Conservation (phyloP, 2,113 vertebrate genomes). For the Pluvialis apricaria region DNA sequence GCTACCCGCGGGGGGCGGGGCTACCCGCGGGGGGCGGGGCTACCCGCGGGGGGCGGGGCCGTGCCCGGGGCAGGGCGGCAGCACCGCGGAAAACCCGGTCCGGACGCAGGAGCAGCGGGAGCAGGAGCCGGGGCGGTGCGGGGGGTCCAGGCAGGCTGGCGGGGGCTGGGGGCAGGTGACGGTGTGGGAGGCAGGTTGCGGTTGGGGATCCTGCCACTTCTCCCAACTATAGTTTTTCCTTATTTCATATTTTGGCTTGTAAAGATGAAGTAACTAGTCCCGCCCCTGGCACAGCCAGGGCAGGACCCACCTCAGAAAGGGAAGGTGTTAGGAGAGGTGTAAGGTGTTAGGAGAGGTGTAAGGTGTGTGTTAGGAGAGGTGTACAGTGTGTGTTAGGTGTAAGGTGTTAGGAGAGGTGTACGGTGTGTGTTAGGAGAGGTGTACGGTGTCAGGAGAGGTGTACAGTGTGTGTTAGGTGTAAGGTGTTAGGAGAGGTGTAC, state of each 20-base stretch:
- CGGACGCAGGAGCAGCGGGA: rapidly evolving
- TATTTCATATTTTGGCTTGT: background rate
- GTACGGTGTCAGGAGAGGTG: background rate
- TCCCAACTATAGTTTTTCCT: background rate
- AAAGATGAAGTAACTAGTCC: background rate
- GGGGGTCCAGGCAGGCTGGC: background rate
- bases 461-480: too few species aligned
- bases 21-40: too few species aligned
- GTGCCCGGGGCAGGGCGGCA: too few species aligned
- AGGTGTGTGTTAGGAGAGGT: background rate
- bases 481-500: too few species aligned
- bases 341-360: too few species aligned
- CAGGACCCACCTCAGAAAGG: background rate
- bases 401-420: too few species aligned
- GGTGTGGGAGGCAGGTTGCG: background rate
- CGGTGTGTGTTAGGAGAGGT: too few species aligned
- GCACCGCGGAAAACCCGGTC: background rate
- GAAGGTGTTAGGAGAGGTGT: too few species aligned
- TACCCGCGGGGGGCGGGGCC: too few species aligned
- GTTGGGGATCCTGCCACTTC: too few species aligned
- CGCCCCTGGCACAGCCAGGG: background rate
- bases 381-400: too few species aligned
- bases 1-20: background rate
- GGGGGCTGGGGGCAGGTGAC: background rate
- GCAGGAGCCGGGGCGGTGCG: background rate